Evolutionary conservation across 2,888 invertebrate species (phyloP).

Genomic region (Eudasyphora cyanicolor): DNA sequence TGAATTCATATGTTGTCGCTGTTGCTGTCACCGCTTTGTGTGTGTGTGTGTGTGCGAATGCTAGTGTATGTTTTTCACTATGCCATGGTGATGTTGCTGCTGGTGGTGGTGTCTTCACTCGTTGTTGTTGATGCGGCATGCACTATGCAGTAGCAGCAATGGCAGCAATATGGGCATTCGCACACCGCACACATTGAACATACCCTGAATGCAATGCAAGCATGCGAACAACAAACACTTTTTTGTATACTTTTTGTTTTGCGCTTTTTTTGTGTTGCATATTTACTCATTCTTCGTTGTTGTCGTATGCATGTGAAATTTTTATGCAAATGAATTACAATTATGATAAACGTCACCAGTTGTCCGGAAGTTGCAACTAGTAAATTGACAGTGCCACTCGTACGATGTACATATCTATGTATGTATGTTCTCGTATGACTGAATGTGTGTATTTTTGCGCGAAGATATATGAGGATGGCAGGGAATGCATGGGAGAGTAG

Average conservation of each 20-base stretch:
- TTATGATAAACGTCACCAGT: slow-evolving; percentile 78
- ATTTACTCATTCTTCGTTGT: too few species aligned
- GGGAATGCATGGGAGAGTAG: too few species aligned
- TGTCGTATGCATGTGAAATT: slow-evolving; percentile 44
- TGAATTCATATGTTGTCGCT: slow-evolving; percentile 46
- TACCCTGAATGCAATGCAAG: slow-evolving; percentile 11
- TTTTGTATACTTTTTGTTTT: slow-evolving; percentile 29
- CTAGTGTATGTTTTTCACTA: too few species aligned
- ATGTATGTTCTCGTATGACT: too few species aligned
- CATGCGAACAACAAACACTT: background rate
- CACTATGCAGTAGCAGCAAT: background rate
- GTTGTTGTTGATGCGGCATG: background rate
- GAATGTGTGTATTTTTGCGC: too few species aligned
- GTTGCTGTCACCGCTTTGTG: background rate
- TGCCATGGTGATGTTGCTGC: too few species aligned
- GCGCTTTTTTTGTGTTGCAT: too few species aligned
- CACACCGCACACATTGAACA: slow-evolving; percentile 16
- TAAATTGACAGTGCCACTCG: slow-evolving; percentile 68
- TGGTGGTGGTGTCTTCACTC: background rate
- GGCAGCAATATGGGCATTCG: background rate
- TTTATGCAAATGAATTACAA: slow-evolving; percentile 75
- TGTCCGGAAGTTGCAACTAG: slow-evolving; percentile 76
- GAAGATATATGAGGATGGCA: too few species aligned
- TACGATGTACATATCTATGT: too few species aligned
- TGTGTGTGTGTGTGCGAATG: too few species aligned